Conservation (phyloP, 2,888 invertebrate species). For the Auanema freiburgensis region DNA sequence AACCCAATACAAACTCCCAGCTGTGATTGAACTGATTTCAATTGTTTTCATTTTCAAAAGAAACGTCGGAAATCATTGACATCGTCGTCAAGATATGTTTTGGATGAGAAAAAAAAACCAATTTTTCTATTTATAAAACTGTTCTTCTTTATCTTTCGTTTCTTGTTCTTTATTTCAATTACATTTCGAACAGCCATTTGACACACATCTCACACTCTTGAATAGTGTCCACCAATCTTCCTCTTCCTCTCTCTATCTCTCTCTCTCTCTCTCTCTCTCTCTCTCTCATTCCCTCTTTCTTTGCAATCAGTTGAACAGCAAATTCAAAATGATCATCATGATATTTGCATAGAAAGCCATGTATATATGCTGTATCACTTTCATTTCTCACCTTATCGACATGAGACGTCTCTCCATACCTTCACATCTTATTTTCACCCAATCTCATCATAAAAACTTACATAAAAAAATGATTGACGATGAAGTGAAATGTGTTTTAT, state of each 20-base stretch:
- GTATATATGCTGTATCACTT: not conserved
- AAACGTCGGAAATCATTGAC: too few species aligned
- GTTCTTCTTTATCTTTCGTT: constrained; percentile 1
- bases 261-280: constrained; percentile 1
- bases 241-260: not conserved
- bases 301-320: not conserved
- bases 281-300: constrained; percentile 1
- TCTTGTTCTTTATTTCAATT: constrained; percentile 1
- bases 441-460: too few species aligned
- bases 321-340: too few species aligned
- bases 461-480: constrained; percentile 2
- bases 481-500: too few species aligned
- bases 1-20: not conserved
- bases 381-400: too few species aligned
- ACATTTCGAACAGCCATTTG: constrained; percentile 2
- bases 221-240: not conserved
- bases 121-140: constrained; percentile 1
- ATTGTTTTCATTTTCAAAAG: not conserved
- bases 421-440: too few species aligned
- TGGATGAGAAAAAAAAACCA: too few species aligned
- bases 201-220: constrained; percentile 1
- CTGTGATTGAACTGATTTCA: not conserved
- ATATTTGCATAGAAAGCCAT: too few species aligned
- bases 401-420: too few species aligned
- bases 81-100: too few species aligned